phyloP scores from a whole-genome alignment of 2,888 invertebrate species.

The Orgyia antiqua region DNA sequence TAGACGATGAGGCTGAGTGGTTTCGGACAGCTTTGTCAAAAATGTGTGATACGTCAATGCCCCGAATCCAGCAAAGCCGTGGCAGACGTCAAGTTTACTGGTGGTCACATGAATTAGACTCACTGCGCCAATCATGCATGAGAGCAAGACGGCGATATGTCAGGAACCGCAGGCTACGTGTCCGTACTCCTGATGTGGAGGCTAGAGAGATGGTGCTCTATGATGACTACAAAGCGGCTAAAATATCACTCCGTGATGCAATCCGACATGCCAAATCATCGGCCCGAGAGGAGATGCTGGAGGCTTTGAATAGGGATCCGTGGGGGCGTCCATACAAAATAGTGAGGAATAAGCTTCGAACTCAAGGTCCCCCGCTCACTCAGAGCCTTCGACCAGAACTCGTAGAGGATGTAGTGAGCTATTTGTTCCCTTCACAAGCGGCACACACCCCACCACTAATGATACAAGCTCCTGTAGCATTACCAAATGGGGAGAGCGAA shows the following conservation, averaged over 20 bases:
- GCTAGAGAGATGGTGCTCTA: too few species aligned
- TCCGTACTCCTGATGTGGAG: too few species aligned
- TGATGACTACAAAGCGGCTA: too few species aligned
- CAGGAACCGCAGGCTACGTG: too few species aligned
- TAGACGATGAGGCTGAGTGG: too few species aligned
- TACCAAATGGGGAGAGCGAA: not conserved
- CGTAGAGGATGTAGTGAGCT: constrained; percentile 14
- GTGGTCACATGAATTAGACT: too few species aligned
- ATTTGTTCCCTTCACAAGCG: not conserved
- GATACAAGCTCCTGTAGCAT: not conserved
- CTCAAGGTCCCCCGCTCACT: not conserved
- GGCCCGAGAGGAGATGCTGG: not conserved
- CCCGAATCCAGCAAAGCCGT: too few species aligned
- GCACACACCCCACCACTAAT: not conserved
- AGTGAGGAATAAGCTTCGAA: not conserved
- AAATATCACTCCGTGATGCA: not conserved
- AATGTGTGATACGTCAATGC: too few species aligned
- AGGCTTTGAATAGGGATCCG: not conserved
- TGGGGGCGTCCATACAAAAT: not conserved
- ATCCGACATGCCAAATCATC: not conserved
- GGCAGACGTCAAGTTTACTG: too few species aligned
- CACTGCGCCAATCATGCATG: too few species aligned
- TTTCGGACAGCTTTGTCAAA: too few species aligned
- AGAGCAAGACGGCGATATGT: too few species aligned
- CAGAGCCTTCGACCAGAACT: constrained; percentile 3